These are phyloP conservation scores for Unio delphinus DNA, from an alignment of 2,888 invertebrate genomes.

Conservation along the genomic window DNA sequence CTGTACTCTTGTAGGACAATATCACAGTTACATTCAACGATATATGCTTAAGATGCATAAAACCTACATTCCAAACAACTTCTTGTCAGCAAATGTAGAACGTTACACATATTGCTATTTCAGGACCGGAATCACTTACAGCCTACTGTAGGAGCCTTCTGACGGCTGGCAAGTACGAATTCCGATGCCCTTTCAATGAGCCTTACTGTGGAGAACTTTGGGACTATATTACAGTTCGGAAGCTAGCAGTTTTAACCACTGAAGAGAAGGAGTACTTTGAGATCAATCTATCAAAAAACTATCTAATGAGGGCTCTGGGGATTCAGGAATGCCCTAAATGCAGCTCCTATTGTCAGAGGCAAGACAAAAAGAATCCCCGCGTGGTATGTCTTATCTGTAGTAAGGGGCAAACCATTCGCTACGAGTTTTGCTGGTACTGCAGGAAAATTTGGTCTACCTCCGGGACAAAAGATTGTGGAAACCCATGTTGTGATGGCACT, in stretches of 20 bases:
- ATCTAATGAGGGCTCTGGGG: slow-evolving; percentile 27
- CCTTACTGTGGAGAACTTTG: slow-evolving; percentile 32
- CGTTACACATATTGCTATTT: neutral
- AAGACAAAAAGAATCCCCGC: slow-evolving; percentile 22
- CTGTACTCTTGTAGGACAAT: neutral
- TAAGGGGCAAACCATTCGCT: slow-evolving; percentile 9
- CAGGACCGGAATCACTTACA: slow-evolving; percentile 45
- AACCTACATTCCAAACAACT: too few species aligned
- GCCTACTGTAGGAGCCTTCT: slow-evolving; percentile 38
- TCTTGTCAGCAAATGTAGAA: too few species aligned
- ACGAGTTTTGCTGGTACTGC: slow-evolving; percentile 46
- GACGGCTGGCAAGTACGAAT: slow-evolving; percentile 25
- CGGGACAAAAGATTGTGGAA: slow-evolving; percentile 27
- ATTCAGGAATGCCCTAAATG: slow-evolving; percentile 43
- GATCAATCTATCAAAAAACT: slow-evolving; percentile 35
- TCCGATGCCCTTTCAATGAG: slow-evolving; percentile 37
- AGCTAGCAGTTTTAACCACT: slow-evolving; percentile 31
- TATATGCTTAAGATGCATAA: too few species aligned
- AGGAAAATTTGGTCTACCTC: slow-evolving; percentile 23
- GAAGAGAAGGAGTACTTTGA: slow-evolving; percentile 39
- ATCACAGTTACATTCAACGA: neutral
- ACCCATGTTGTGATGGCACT: slow-evolving; percentile 30
- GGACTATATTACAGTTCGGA: slow-evolving; percentile 36
- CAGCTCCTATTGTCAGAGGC: slow-evolving; percentile 23
- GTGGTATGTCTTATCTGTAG: slow-evolving; percentile 37